Evolutionary conservation across 2,113 vertebrate species (phyloP).

Genomic region (Melanotaenia duboulayi): DNA sequence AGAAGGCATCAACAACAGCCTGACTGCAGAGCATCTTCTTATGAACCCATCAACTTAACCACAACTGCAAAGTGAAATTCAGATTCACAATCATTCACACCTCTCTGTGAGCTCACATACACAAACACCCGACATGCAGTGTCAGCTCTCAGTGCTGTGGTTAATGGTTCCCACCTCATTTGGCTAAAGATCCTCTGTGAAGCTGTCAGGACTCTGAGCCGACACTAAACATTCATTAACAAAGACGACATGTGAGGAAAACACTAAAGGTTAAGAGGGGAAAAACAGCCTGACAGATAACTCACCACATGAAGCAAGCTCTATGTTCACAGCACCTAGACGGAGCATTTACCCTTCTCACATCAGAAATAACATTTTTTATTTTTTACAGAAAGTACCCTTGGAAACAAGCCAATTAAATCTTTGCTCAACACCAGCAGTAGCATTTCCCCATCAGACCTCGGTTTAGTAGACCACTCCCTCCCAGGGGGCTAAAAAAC

Average conservation of each 20-base stretch:
- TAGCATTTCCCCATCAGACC: too few species aligned
- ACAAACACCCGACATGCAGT: conserved; percentile 44
- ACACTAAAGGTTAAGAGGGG: conserved; percentile 38
- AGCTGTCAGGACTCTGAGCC: conserved; percentile 60
- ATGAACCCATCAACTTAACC: neutral
- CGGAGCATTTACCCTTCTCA: too few species aligned
- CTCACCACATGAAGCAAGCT: neutral
- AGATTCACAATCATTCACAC: conserved; percentile 40
- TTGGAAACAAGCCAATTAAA: too few species aligned
- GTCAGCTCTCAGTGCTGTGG: conserved; percentile 35
- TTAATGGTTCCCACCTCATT: conserved; percentile 79
- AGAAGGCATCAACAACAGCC: neutral
- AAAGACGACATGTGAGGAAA: conserved; percentile 46
- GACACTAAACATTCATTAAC: conserved; percentile 50
- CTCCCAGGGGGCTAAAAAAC: too few species aligned
- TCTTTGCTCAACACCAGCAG: too few species aligned
- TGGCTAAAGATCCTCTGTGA: conserved; percentile 74
- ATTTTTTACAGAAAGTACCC: too few species aligned
- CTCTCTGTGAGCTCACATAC: conserved; percentile 39
- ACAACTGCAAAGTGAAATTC: conserved; percentile 6
- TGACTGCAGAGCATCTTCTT: too few species aligned
- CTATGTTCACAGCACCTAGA: neutral
- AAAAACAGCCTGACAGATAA: conserved; percentile 9
- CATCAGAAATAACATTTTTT: too few species aligned
- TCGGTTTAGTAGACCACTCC: too few species aligned